These are phyloP conservation scores for Campylomormyrus tamandua DNA, from an alignment of 2,113 vertebrate species.

Conservation along the genomic window DNA sequence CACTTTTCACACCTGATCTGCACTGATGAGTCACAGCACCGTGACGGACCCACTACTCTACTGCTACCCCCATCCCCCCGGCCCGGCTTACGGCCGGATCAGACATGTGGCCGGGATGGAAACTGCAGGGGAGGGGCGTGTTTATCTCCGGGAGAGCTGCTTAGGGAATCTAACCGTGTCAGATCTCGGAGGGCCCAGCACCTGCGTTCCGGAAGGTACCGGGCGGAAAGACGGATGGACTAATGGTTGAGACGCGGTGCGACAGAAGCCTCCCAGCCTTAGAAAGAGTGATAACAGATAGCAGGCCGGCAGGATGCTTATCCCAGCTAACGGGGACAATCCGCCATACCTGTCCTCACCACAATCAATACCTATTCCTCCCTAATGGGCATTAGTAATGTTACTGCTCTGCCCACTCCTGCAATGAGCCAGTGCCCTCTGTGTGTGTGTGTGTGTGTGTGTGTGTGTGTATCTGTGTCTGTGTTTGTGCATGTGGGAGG, in stretches of 20 bases:
- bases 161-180: neutral
- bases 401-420: neutral
- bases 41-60: neutral
- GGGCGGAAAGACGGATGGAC: neutral
- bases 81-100: neutral
- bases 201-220: neutral
- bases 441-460: neutral
- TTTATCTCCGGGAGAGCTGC: neutral
- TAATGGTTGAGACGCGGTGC: too few species aligned
- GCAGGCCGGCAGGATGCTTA: too few species aligned
- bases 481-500: neutral
- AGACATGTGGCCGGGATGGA: neutral
- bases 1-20: neutral
- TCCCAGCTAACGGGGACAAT: neutral
- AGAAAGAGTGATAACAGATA: neutral
- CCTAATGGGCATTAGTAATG: neutral
- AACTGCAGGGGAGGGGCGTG: neutral
- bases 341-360: neutral
- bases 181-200: neutral
- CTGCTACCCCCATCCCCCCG: neutral
- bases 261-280: neutral
- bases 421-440: neutral
- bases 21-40: neutral
- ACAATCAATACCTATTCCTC: slow-evolving; percentile 4
- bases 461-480: neutral